These are phyloP conservation scores for Sylvicola cinctus DNA, from an alignment of 2,888 invertebrate species.

Conservation along the genomic window DNA sequence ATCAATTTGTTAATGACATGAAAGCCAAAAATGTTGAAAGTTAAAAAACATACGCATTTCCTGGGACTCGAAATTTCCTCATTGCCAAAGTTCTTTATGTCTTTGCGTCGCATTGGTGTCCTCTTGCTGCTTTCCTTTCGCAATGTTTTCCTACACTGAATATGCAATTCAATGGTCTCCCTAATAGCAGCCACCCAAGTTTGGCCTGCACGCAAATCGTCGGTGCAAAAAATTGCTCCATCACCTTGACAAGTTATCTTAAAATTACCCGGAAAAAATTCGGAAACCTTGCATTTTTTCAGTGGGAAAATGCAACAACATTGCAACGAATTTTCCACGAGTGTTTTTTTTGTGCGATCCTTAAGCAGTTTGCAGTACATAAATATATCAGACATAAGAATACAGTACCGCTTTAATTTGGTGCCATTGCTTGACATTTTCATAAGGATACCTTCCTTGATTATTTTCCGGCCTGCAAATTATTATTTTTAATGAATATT, in stretches of 20 bases:
- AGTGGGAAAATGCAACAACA: slow-evolving; percentile 48
- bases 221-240: slow-evolving; percentile 33
- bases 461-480: slow-evolving; percentile 29
- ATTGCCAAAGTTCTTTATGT: slow-evolving; percentile 29
- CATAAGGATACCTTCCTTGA: slow-evolving; percentile 41
- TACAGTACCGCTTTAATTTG: slow-evolving; percentile 37
- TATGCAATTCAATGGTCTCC: slow-evolving; percentile 32
- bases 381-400: slow-evolving; percentile 51
- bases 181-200: slow-evolving; percentile 35
- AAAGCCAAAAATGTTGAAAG: neutral
- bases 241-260: slow-evolving; percentile 37
- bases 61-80: slow-evolving; percentile 32
- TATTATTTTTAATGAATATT: neutral
- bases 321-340: slow-evolving; percentile 35
- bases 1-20: slow-evolving; percentile 4
- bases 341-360: slow-evolving; percentile 25
- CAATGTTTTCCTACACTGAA: slow-evolving; percentile 36
- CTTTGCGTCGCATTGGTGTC: slow-evolving; percentile 34
- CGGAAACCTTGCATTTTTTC: slow-evolving; percentile 41
- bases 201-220: slow-evolving; percentile 29
- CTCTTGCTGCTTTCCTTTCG: slow-evolving; percentile 41
- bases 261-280: slow-evolving; percentile 35
- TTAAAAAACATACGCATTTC: slow-evolving; percentile 22
- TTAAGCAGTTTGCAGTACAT: slow-evolving; percentile 47
- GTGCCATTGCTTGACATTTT: slow-evolving; percentile 31